A percentile compares a stretch with the other conserved stretches of the same genome.
Conservation (phyloP, 2,113 vertebrate species). For the Zapus hudsonius region DNA sequence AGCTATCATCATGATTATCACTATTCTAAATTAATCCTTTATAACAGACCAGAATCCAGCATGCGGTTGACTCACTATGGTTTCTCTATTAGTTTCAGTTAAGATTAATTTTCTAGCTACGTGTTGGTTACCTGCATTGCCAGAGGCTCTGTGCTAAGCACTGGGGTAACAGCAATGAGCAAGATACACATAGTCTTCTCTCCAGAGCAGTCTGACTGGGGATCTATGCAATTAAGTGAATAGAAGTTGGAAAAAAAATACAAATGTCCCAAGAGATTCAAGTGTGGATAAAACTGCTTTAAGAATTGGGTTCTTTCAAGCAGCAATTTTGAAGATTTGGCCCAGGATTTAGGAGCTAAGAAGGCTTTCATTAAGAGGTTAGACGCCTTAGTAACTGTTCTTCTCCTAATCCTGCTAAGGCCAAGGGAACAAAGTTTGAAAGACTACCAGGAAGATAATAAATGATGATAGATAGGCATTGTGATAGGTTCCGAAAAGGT, state of each 20-base stretch:
- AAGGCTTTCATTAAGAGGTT: constrained; percentile 47
- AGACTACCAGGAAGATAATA: not conserved
- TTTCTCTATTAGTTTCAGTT: not conserved
- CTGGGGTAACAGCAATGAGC: not conserved
- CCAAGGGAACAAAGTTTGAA: constrained; percentile 1
- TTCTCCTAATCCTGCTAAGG: constrained; percentile 48
- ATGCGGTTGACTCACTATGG: not conserved
- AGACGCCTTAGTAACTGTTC: constrained; percentile 12
- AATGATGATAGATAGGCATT: constrained; percentile 22
- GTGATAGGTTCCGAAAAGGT: not conserved
- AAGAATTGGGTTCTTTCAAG: constrained; percentile 24
- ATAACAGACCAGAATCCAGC: not conserved
- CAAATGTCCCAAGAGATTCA: not conserved
- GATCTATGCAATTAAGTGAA: not conserved
- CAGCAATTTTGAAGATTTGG: constrained; percentile 49
- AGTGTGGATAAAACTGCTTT: constrained; percentile 34
- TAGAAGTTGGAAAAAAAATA: not conserved
- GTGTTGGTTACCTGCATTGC: not conserved
- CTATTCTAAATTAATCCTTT: not conserved
- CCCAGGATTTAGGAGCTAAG: constrained; percentile 40
- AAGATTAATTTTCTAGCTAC: constrained; percentile 14
- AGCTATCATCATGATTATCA: not conserved
- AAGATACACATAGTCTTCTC: not conserved
- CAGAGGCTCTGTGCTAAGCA: not conserved
- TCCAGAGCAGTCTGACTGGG: not conserved